Base-by-base conservation (phyloP, 2,113 vertebrate genomes). In the Plecotus auritus region DNA sequence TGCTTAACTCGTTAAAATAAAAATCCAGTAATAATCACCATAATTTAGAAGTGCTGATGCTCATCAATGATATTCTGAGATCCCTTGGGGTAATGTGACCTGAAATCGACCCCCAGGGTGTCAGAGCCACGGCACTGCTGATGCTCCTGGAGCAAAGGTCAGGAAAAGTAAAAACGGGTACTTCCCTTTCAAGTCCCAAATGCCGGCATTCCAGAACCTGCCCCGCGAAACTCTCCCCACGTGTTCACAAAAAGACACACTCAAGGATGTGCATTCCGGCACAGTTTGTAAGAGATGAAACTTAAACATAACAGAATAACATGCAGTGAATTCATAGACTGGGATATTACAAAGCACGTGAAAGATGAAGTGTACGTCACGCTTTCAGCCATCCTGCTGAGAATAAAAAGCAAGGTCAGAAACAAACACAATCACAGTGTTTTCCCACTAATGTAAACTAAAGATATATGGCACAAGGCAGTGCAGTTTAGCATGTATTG, bases 281-380 rank as follows among this genome's bases (percentile, higher is more conserved):
- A 20, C 40, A 23, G 42, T 17, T 16, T 16, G 6, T 14, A 13
- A 54, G 9, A 56, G 49, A 26, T 59, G 13, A 76, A 76, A 35
- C 7, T 28, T 7, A 4, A 76, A 69, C 73, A 35, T 11, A 47
- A 5, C 54, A 32, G 49, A 9, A 30, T 2, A 12, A n/a, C 26
- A 20, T 13, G 22, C 13, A 49, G 23, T 13, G 0, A 1, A n/a
- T 9, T 49, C n/a, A 20, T 13, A 26, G 84, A 35, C 26, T 0
- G 32, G 76, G 5, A 47, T 42, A 28, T 54, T 28, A 23, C 47
- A 42, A 49, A 94, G 9, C 37, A 51, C 22, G 49, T 26, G 9
- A 77, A 16, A 73, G 16, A 40, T 2, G 3, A 14, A 66, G 9
- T 8, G 35, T 0, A 1, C 0, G 0, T 0, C 10, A 5, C 16